phyloP scores from a whole-genome alignment of 2,113 vertebrate species.

The Protobothrops mucrosquamatus region DNA sequence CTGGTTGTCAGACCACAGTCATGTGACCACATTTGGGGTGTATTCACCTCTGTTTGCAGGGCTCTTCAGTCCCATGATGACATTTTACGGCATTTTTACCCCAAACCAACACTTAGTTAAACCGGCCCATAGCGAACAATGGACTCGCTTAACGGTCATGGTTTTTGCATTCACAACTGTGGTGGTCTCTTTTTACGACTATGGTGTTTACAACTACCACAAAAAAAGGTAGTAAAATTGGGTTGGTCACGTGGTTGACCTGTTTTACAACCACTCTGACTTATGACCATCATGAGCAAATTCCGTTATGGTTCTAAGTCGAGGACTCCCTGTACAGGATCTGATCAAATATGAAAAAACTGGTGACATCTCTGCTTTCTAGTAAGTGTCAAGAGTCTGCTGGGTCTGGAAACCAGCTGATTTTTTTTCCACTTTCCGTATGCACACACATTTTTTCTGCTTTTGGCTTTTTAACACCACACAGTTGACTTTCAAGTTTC shows the following conservation, averaged over 20 bases:
- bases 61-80: neutral
- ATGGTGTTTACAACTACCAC: neutral
- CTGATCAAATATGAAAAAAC: neutral
- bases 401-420: neutral
- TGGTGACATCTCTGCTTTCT: neutral
- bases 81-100: neutral
- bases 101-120: neutral
- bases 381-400: neutral
- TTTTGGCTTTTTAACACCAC: conserved; percentile 39
- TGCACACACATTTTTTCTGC: no score
- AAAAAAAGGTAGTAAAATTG: neutral
- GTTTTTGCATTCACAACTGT: neutral
- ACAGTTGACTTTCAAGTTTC: conserved; percentile 52
- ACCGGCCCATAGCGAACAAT: neutral
- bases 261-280: neutral
- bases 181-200: neutral
- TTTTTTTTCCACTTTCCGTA: neutral
- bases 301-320: neutral
- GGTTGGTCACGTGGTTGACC: neutral
- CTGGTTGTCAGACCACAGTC: neutral
- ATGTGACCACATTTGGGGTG: neutral
- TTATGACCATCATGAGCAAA: neutral
- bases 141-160: neutral
- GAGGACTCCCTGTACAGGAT: neutral
- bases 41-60: neutral